phyloP scores from a whole-genome alignment of 1,140 invertebrate species.

The Sycobia sp. region DNA sequence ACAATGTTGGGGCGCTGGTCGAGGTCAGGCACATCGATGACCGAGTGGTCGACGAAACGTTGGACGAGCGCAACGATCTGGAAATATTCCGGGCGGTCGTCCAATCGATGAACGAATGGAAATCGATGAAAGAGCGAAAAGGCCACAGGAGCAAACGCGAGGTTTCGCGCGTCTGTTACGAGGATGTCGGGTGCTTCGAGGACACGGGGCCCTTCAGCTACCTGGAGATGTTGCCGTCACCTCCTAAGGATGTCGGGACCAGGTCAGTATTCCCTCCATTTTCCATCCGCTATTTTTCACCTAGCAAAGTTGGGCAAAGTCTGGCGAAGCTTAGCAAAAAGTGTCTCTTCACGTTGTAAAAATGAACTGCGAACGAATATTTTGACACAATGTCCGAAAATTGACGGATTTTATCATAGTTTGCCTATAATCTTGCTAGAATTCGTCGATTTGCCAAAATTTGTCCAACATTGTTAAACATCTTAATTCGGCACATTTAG shows the following conservation, averaged over 20 bases:
- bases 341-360: too few species aligned
- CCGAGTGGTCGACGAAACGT: conserved; percentile 58
- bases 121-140: conserved; percentile 52
- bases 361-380: too few species aligned
- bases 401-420: too few species aligned
- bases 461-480: too few species aligned
- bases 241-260: conserved; percentile 87
- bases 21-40: too few species aligned
- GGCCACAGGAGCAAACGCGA: conserved; percentile 62
- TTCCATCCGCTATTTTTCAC: too few species aligned
- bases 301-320: too few species aligned
- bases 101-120: conserved; percentile 64
- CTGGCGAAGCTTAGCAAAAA: too few species aligned
- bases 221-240: conserved; percentile 83
- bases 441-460: too few species aligned
- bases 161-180: conserved; percentile 83
- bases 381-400: too few species aligned
- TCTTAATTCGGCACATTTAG: too few species aligned
- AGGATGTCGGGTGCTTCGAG: conserved; percentile 91
- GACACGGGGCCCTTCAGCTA: conserved; percentile 91
- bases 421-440: too few species aligned
- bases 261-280: conserved; percentile 64
- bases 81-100: conserved; percentile 66
- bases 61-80: conserved; percentile 64
- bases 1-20: conserved; percentile 46